phyloP scores from a whole-genome alignment of 2,888 invertebrate genomes.

The Heliconius hortense region DNA sequence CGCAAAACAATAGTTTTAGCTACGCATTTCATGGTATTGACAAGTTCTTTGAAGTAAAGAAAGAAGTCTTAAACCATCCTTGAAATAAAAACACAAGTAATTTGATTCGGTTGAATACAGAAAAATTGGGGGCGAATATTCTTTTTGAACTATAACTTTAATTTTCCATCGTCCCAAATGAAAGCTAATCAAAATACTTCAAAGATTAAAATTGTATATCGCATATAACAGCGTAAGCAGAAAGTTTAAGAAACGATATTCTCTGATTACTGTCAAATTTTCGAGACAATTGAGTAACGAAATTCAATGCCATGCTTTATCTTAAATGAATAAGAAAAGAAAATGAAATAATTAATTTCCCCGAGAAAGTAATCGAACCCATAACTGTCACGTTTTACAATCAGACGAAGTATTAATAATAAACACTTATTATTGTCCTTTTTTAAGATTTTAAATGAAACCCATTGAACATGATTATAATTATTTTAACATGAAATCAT shows the following conservation, averaged over 20 bases:
- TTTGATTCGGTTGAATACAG: conserved; percentile 6
- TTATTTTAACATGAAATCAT: neutral
- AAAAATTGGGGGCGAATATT: conserved; percentile 15
- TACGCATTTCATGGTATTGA: conserved; percentile 30
- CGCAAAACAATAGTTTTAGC: conserved; percentile 14
- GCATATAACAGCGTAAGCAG: no score
- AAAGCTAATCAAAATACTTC: no score
- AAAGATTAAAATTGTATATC: no score
- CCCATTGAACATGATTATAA: neutral
- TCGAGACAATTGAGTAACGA: neutral
- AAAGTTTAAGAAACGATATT: neutral
- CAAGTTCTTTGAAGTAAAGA: conserved; percentile 17
- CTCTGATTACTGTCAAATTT: neutral
- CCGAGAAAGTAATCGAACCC: neutral
- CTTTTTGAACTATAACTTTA: neutral
- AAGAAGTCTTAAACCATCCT: conserved; percentile 27
- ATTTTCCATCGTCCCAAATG: neutral
- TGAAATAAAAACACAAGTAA: conserved; percentile 27
- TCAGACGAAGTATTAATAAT: neutral
- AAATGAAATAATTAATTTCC: no score
- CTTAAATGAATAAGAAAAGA: no score
- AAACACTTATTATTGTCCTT: neutral
- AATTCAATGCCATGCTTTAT: no score
- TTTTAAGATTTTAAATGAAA: neutral
- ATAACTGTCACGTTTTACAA: neutral